Evolutionary conservation across 2,888 invertebrate species (phyloP), one percentile per base, ranked within the genome.

Genomic region (Tillus elongatus): DNA sequence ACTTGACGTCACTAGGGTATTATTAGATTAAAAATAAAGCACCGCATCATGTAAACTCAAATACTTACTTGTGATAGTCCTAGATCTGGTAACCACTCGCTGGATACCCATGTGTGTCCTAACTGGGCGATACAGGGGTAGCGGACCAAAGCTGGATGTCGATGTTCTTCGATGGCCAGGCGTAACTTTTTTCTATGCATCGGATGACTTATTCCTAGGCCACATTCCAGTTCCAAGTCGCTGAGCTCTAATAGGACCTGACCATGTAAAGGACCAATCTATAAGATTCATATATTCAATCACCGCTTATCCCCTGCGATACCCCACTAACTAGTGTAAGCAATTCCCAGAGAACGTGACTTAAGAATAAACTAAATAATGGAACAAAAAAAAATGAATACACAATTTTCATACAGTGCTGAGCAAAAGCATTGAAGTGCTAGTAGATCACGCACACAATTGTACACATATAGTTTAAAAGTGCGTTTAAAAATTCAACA

Each of bases 171-270:
- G 47, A 95, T 90, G 37, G 93, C 93, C 52, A 95, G 73, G 33
- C 92, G 74, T 43, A 95, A 70, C 63, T 95, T 95, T 68, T 91
- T 89, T 54, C 90, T 75, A 63, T 95, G 93, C 78, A 95, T 84
- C 28, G 90, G 86, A 71, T 92, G 91, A 37, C 79, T 74, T 52
- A 95, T 81, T n/a, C 90, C 90, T 39, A 95, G 70, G 3, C 91
- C 91, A 36, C 84, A 82, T 67, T 91, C 91, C 61, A 95, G 67
- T 62, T 95, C 95, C 35, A 83, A 76, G 61, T 95, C 93, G 60
- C 84, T 87, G 57, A 95, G 70, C 69, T 91, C 92, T 53, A 93
- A 75, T 58, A 95, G 74, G 54, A 93, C 85, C 87, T 88, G 73
- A 61, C 73, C 72, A 72, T 73, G 72, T 69, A 75, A 74, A 74